Conservation (phyloP, 2,797 vertebrate species). For the Aulostomus chinensis region DNA sequence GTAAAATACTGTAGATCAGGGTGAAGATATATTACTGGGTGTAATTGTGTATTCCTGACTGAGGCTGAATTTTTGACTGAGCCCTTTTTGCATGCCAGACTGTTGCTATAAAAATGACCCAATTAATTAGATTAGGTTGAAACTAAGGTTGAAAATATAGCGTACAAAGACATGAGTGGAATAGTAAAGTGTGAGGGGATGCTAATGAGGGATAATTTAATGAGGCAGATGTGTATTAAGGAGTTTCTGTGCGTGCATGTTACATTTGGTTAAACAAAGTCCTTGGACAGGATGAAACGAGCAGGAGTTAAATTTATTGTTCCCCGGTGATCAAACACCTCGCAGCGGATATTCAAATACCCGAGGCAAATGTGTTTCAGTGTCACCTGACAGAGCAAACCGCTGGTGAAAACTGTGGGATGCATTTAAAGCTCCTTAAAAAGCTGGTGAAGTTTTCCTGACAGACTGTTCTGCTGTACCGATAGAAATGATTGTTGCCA, state of each 20-base stretch:
- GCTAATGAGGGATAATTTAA: slow-evolving; percentile 53
- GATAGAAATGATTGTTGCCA: too few relatives aligned
- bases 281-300: slow-evolving; percentile 26
- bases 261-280: slow-evolving; percentile 42
- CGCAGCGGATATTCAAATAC: slow-evolving; percentile 13
- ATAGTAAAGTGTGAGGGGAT: slow-evolving; percentile 42
- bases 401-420: too few relatives aligned
- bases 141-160: slow-evolving; percentile 55
- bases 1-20: slow-evolving; percentile 19
- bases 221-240: slow-evolving; percentile 22
- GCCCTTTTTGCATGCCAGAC: slow-evolving; percentile 56
- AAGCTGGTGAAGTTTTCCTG: too few relatives aligned
- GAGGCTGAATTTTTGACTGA: slow-evolving; percentile 44
- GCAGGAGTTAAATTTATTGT: slow-evolving; percentile 13
- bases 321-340: slow-evolving; percentile 25
- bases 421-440: too few relatives aligned
- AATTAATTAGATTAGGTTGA: slow-evolving; percentile 75
- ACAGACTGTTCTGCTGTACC: too few relatives aligned
- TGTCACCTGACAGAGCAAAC: too few relatives aligned
- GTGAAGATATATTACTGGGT: slow-evolving; percentile 43
- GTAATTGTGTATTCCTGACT: slow-evolving; percentile 68
- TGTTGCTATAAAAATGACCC: slow-evolving; percentile 62
- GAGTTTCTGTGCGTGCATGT: slow-evolving; percentile 34
- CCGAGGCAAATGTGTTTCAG: neutral
- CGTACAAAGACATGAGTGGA: slow-evolving; percentile 49